Conservation (phyloP, 2,888 invertebrate genomes). For the Antheraea assamensis region DNA sequence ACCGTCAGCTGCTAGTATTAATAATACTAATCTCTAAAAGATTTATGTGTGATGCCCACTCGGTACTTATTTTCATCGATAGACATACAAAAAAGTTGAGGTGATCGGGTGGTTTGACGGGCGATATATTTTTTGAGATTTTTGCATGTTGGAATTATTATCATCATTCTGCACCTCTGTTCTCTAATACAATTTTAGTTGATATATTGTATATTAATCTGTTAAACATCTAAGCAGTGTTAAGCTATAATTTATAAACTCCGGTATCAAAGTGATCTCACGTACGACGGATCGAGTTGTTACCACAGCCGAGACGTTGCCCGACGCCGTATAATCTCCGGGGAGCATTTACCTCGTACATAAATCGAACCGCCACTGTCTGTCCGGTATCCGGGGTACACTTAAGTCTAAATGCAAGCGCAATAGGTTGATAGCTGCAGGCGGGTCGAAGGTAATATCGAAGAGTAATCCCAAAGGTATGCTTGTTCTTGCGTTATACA, state of each 20-base stretch:
- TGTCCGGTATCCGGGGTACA: slow-evolving; percentile 5
- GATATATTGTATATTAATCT: neutral
- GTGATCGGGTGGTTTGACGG: too few relatives aligned
- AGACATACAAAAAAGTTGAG: too few relatives aligned
- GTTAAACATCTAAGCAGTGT: neutral
- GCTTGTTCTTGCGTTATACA: neutral
- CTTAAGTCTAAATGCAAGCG: neutral
- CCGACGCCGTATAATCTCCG: neutral
- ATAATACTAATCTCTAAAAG: too few relatives aligned
- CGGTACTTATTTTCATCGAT: too few relatives aligned
- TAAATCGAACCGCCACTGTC: slow-evolving; percentile 3
- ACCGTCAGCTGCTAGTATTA: too few relatives aligned
- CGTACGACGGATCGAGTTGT: slow-evolving; percentile 6
- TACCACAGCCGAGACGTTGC: neutral
- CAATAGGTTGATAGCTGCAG: neutral
- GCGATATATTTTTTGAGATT: too few relatives aligned
- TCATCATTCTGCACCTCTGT: too few relatives aligned
- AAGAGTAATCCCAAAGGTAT: neutral
- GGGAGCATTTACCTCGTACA: neutral
- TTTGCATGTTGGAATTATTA: too few relatives aligned
- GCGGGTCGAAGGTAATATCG: neutral
- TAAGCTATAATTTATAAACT: neutral
- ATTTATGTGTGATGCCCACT: too few relatives aligned
- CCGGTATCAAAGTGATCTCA: slow-evolving; percentile 5
- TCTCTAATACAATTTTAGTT: neutral